Percentiles rank a stretch among this genome's conserved stretches.
phyloP scores from a whole-genome alignment of 2,113 vertebrate species.

The Ivindomyrus marchei region DNA sequence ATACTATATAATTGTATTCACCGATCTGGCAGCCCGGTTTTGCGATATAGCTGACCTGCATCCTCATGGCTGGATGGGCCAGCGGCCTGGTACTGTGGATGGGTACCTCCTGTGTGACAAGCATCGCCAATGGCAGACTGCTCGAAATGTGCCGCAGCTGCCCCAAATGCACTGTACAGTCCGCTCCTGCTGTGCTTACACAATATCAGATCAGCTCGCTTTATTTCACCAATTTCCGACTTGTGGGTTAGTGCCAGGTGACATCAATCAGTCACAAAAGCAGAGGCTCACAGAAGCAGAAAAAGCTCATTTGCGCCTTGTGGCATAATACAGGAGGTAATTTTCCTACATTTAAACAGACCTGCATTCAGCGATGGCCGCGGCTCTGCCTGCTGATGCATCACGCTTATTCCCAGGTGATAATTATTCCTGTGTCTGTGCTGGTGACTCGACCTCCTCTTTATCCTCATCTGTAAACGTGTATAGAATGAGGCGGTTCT shows the following conservation, averaged over 20 bases:
- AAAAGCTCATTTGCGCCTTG: slow-evolving; percentile 13
- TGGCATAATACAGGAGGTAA: slow-evolving; percentile 8
- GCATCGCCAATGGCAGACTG: not conserved
- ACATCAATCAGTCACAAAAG: not conserved
- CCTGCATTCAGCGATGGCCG: not conserved
- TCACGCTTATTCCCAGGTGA: slow-evolving; percentile 16
- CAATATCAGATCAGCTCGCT: not conserved
- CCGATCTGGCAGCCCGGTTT: not conserved
- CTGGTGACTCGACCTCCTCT: not conserved
- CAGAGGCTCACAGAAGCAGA: not conserved
- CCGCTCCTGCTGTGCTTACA: not conserved
- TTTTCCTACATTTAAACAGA: slow-evolving; percentile 18
- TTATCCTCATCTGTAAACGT: slow-evolving; percentile 14
- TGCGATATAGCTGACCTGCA: not conserved
- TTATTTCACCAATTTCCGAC: not conserved
- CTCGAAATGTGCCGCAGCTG: not conserved
- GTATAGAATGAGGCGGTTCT: not conserved
- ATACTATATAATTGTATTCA: not conserved
- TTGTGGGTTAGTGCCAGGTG: not conserved
- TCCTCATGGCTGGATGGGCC: not conserved
- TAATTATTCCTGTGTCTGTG: slow-evolving; percentile 7
- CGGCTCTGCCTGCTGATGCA: not conserved
- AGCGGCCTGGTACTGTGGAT: no score
- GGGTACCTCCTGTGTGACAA: not conserved
- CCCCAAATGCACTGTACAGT: not conserved